A percentile compares a stretch with the other conserved stretches of the same genome.
phyloP scores from a whole-genome alignment of 2,888 invertebrate species.

The Tetramorium bicarinatum region DNA sequence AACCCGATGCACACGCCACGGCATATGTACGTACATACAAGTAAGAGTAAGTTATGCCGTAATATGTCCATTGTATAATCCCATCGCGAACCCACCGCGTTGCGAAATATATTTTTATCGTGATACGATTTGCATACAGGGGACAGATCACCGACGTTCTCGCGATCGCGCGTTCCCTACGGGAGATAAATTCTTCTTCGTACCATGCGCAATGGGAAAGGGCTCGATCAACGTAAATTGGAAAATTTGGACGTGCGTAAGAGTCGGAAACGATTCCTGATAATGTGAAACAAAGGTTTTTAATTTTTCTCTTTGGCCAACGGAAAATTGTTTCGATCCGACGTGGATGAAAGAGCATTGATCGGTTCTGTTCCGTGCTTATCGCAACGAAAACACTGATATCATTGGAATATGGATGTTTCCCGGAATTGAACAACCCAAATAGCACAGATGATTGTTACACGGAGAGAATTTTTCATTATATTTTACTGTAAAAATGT shows the following conservation, averaged over 20 bases:
- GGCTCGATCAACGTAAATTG: not conserved
- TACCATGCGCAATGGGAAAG: not conserved
- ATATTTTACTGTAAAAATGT: too few relatives aligned
- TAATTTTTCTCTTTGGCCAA: not conserved
- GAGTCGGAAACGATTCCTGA: not conserved
- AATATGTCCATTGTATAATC: constrained; percentile 25
- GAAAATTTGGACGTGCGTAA: not conserved
- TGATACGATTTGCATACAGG: not conserved
- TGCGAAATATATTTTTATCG: constrained; percentile 32
- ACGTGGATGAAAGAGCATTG: not conserved
- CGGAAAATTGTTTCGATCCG: not conserved
- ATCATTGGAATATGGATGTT: constrained; percentile 34
- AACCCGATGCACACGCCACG: not conserved
- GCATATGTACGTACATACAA: not conserved
- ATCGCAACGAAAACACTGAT: not conserved
- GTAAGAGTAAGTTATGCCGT: constrained; percentile 39
- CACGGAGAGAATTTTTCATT: too few relatives aligned
- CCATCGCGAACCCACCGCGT: not conserved
- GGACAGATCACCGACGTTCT: not conserved
- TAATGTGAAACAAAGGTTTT: not conserved
- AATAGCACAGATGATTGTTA: too few relatives aligned
- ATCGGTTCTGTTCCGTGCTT: constrained; percentile 5
- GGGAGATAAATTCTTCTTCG: not conserved
- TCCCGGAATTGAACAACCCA: not conserved
- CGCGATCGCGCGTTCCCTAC: not conserved